Evolutionary conservation across 2,113 vertebrate genomes (phyloP).

Genomic region (Oryzias javanicus): DNA sequence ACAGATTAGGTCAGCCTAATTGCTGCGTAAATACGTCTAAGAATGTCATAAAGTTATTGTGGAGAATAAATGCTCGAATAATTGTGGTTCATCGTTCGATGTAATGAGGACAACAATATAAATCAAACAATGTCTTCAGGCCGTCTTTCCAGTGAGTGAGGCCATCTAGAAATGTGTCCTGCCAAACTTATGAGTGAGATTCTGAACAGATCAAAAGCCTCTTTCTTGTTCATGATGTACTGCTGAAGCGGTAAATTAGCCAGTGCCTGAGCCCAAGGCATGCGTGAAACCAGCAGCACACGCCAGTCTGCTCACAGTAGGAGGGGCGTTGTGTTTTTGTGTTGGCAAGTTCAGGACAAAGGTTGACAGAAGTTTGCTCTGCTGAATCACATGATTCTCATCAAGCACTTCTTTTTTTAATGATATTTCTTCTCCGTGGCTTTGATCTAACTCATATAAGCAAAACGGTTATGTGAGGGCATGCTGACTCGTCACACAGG

Average conservation of each 20-base stretch:
- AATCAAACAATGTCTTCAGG: constrained; percentile 56
- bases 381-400: constrained; percentile 71
- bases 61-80: no score
- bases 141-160: constrained; percentile 50
- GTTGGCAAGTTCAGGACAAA: constrained; percentile 57
- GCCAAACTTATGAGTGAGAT: constrained; percentile 65
- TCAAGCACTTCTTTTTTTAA: constrained; percentile 44
- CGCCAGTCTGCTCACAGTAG: constrained; percentile 66
- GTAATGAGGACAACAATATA: constrained; percentile 51
- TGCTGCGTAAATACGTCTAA: no score
- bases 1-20: no score
- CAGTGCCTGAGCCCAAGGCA: constrained; percentile 74
- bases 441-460: constrained; percentile 65
- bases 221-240: constrained; percentile 71
- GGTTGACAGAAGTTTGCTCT: constrained; percentile 55
- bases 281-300: constrained; percentile 76
- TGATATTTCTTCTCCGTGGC: constrained; percentile 37
- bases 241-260: constrained; percentile 74
- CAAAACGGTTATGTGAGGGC: constrained; percentile 29
- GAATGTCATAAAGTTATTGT: no score
- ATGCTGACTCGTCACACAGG: constrained; percentile 39
- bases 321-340: constrained; percentile 50
- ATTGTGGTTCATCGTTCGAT: constrained; percentile 18
- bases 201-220: constrained; percentile 69
- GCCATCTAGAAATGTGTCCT: constrained; percentile 66